These are phyloP conservation scores for Cotesia congregata DNA, from an alignment of 2,888 invertebrate genomes.

Conservation along the genomic window DNA sequence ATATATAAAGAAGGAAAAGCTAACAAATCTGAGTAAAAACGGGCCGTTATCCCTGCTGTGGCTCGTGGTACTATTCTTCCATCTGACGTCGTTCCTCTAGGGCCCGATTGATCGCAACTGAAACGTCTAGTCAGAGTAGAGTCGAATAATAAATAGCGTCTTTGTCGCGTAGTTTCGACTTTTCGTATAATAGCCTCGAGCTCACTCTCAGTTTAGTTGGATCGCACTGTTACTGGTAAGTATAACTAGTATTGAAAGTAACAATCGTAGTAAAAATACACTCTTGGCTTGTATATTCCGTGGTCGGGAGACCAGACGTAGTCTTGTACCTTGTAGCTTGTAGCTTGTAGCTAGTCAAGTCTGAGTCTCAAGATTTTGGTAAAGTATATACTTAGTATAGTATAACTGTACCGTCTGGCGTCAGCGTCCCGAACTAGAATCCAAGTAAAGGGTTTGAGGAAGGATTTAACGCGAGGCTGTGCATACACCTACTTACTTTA, in stretches of 20 bases:
- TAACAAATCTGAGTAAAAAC: background rate
- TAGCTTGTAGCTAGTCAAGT: background rate
- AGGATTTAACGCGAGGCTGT: slow-evolving; percentile 6
- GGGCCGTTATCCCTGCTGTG: background rate
- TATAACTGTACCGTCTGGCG: background rate
- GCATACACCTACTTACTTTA: slow-evolving; percentile 20
- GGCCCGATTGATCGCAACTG: slow-evolving; percentile 22
- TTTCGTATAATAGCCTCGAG: background rate
- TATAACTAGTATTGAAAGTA: too few relatives aligned
- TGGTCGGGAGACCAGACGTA: too few relatives aligned
- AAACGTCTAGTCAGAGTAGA: background rate
- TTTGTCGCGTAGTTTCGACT: slow-evolving; percentile 7
- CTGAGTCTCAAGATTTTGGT: background rate
- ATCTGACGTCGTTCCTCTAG: background rate
- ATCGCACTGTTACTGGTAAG: too few relatives aligned
- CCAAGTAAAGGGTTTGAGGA: background rate
- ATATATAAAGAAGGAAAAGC: background rate
- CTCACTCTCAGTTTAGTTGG: background rate
- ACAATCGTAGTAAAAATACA: too few relatives aligned
- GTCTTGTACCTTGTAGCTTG: background rate
- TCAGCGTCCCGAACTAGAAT: slow-evolving; percentile 1
- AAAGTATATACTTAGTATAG: background rate
- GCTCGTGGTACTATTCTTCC: background rate
- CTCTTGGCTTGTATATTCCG: too few relatives aligned
- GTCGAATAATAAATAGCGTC: slow-evolving; percentile 31